Evolutionary conservation across 64 coral and sea anemone genomes (phyloP).

Genomic region (Actinia tenebrosa): DNA sequence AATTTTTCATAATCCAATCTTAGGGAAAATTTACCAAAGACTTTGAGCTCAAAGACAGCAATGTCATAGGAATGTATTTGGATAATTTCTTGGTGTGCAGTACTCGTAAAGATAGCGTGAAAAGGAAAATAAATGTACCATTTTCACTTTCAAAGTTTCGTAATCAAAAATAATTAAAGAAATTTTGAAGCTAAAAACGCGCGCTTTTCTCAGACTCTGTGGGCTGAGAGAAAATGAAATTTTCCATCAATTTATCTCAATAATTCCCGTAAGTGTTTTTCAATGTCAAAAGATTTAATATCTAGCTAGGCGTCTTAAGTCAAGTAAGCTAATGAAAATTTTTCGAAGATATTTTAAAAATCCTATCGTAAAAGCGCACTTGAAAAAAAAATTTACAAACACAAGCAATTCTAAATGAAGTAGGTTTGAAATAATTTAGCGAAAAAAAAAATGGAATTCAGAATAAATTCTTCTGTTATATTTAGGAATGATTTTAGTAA

Average conservation of each 20-base stretch:
- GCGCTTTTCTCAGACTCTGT: neutral
- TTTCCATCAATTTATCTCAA: neutral
- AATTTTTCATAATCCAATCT: neutral
- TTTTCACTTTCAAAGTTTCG: no score
- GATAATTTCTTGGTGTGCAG: neutral
- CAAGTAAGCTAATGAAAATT: neutral
- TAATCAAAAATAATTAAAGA: no score
- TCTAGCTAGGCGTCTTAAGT: neutral
- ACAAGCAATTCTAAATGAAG: neutral
- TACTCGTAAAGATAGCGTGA: neutral
- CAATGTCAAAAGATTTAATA: slow-evolving; percentile 9
- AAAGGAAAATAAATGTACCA: neutral
- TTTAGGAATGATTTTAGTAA: neutral
- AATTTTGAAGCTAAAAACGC: neutral
- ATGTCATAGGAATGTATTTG: neutral
- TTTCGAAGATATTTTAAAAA: neutral
- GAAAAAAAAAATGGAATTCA: neutral
- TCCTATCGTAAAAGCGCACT: neutral
- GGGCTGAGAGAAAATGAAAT: neutral
- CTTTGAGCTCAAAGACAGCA: neutral
- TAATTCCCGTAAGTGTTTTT: neutral
- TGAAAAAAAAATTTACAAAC: neutral
- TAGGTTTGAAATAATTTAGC: neutral
- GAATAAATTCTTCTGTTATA: neutral
- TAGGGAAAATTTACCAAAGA: neutral